Evolutionary conservation across 2,888 invertebrate species (phyloP), one percentile per base, ranked within the genome.

Genomic region (Tiphia femorata): DNA sequence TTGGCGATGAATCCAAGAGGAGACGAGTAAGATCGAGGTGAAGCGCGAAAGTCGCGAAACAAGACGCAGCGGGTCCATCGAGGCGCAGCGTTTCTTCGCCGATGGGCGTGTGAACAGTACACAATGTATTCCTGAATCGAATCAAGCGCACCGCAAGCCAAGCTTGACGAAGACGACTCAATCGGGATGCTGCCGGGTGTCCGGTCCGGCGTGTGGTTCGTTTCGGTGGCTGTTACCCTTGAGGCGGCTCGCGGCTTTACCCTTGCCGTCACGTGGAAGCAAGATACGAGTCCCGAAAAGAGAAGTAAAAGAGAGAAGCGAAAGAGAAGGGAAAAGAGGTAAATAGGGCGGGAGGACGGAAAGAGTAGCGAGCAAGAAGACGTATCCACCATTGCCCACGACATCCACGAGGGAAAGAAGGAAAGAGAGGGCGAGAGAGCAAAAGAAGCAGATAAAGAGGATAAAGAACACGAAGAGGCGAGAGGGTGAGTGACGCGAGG

Each of bases 121-220:
- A 56, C 62, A 64, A 67, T 67, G 62, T 62, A 64, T 64, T 47
- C 57, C 30, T 42, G 20, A 43, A 48, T 46, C 50, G 52, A 30
- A 40, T 38, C 47, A 56, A 50, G 37, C 10, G 40, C 53, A 49
- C 55, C 41, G 33, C 12, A 33, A 33, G 33, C 12, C 12, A 33
- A 14, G 42, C 35, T 52, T 43, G 29, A 33, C 17, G 49, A 50
- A 52, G 61, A 72, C 72, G 64, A 73, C 66, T 70, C 73, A 72
- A 73, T 73, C 72, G 70, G 53, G 46, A 53, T 47, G 46, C 49
- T 58, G 53, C 50, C 51, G 49, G n/a, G 62, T 49, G 52, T 55
- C 53, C 49, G 41, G 56, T 58, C 55, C 52, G 51, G 46, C 43
- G 38, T 48, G 53, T 51, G 58, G 67, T 1, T 33, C 14, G 33